Percentiles rank a stretch among this genome's conserved stretches.
Evolutionary conservation across 2,113 vertebrate species (phyloP).

Genomic region (Actinemys pallida): DNA sequence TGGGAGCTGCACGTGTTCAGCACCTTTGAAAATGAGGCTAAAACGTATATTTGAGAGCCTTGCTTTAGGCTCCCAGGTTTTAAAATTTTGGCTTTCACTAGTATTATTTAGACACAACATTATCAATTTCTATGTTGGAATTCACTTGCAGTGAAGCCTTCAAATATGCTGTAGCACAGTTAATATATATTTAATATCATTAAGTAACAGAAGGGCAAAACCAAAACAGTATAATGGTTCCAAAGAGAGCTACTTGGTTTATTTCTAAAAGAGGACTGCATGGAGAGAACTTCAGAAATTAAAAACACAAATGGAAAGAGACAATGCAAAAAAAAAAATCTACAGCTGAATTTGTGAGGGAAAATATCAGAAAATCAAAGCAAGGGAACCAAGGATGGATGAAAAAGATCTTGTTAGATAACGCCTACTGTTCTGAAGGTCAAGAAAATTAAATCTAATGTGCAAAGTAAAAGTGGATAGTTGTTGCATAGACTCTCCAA

Average conservation of each 20-base stretch:
- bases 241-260: background rate
- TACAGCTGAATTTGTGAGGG: background rate
- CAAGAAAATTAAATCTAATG: background rate
- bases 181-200: background rate
- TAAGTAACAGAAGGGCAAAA: background rate
- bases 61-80: background rate
- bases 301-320: background rate
- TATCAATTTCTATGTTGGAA: background rate
- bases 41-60: background rate
- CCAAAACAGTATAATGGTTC: background rate
- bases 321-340: background rate
- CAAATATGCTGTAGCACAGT: background rate
- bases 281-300: background rate
- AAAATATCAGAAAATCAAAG: background rate
- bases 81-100: background rate
- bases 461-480: background rate
- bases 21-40: background rate
- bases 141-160: background rate
- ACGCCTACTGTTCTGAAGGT: background rate
- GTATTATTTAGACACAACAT: slow-evolving; percentile 1
- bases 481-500: background rate
- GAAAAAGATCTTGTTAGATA: background rate
- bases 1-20: background rate
- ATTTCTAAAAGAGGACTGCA: background rate
- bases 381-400: background rate